These are phyloP conservation scores for Thyatira batis DNA, from an alignment of 2,888 invertebrate genomes.

Conservation along the genomic window DNA sequence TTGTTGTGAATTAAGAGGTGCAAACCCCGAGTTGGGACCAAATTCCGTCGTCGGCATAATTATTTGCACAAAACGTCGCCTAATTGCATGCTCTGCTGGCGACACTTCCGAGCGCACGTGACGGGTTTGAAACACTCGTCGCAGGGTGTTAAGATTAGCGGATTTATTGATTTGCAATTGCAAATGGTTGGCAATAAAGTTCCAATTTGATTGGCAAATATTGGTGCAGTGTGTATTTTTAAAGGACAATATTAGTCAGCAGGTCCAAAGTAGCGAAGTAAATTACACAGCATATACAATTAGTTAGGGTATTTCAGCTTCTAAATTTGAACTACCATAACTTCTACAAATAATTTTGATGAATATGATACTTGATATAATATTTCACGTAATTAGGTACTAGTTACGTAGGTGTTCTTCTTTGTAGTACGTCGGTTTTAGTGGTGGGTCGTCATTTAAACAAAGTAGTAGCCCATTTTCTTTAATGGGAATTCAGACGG, in stretches of 20 bases:
- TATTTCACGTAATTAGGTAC: neutral
- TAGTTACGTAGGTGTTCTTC: neutral
- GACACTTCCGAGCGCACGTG: constrained; percentile 65
- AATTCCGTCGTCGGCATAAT: constrained; percentile 63
- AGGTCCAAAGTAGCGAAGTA: too few relatives aligned
- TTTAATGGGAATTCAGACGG: neutral
- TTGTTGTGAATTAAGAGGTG: constrained; percentile 61
- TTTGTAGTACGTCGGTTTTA: too few relatives aligned
- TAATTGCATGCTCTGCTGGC: constrained; percentile 74
- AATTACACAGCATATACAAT: too few relatives aligned
- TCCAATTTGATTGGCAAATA: neutral
- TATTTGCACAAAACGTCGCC: constrained; percentile 74
- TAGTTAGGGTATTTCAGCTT: too few relatives aligned
- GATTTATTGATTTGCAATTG: constrained; percentile 14
- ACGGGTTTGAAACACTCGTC: constrained; percentile 38
- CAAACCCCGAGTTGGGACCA: constrained; percentile 37
- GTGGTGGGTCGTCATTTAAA: neutral
- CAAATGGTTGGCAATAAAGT: too few relatives aligned
- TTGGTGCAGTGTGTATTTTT: too few relatives aligned
- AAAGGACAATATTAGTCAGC: too few relatives aligned
- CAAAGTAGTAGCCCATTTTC: neutral
- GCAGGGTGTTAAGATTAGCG: constrained; percentile 29
- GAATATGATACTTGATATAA: neutral
- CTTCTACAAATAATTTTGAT: too few relatives aligned
- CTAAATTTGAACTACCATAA: neutral